These are phyloP conservation scores for Bos javanicus DNA, from an alignment of 2,113 vertebrate species.

Conservation along the genomic window DNA sequence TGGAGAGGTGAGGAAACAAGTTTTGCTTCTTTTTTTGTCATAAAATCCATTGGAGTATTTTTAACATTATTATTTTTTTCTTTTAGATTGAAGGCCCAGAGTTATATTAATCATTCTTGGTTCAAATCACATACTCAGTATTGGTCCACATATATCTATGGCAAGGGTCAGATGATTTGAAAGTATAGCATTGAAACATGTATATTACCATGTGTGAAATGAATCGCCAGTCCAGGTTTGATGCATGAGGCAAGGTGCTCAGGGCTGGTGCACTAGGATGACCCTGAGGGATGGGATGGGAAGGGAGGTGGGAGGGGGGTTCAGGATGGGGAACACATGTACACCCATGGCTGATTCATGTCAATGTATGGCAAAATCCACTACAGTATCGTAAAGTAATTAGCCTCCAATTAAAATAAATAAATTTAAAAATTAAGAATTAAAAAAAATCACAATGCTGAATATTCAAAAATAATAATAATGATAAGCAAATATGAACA, in stretches of 20 bases:
- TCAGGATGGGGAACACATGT: background rate
- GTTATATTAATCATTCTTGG: background rate
- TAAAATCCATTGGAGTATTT: background rate
- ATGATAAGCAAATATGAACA: background rate
- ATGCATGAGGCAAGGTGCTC: background rate
- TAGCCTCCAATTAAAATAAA: background rate
- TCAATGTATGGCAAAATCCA: background rate
- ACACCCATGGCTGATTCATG: background rate
- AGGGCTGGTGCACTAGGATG: background rate
- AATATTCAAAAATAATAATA: background rate
- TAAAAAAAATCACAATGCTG: background rate
- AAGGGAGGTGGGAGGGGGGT: background rate
- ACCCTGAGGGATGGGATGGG: background rate
- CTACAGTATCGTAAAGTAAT: background rate
- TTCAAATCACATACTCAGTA: background rate
- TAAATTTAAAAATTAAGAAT: background rate
- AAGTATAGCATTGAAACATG: background rate
- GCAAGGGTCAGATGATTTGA: background rate
- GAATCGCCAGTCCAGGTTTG: accelerated
- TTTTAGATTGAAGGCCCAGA: background rate
- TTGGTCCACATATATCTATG: background rate
- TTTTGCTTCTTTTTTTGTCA: background rate
- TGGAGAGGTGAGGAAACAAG: background rate
- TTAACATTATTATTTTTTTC: background rate
- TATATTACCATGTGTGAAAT: background rate